Conservation (phyloP, 1,140 invertebrate genomes). For the Drosophila bifasciata region DNA sequence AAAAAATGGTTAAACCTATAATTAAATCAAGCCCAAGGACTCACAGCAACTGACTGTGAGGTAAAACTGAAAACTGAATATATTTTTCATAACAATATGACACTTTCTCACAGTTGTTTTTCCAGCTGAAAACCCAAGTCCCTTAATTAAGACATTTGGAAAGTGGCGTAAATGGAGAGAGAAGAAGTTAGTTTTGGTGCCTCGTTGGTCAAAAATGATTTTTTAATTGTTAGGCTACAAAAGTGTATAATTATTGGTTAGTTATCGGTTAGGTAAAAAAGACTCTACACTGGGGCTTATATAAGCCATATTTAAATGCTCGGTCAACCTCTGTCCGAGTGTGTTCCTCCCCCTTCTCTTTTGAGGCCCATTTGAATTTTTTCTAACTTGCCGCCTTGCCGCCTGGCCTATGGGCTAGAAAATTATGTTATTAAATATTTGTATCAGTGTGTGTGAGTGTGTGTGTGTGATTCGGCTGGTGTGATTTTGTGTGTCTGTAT, state of each 20-base stretch:
- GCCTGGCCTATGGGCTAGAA: constrained; percentile 62
- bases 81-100: constrained; percentile 70
- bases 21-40: constrained; percentile 33
- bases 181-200: constrained; percentile 18
- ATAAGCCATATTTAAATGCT: constrained; percentile 73
- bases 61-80: constrained; percentile 13
- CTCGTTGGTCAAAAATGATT: constrained; percentile 69
- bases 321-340: constrained; percentile 3
- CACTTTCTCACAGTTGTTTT: constrained; percentile 69
- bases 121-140: constrained; percentile 1
- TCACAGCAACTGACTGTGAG: neutral
- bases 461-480: constrained; percentile 16
- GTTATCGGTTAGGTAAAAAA: constrained; percentile 70
- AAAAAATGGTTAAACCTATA: constrained; percentile 13
- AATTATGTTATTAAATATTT: constrained; percentile 74
- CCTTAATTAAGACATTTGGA: constrained; percentile 76
- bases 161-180: constrained; percentile 47
- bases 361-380: constrained; percentile 39
- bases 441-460: constrained; percentile 25
- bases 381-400: constrained; percentile 24
- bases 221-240: constrained; percentile 71
- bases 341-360: constrained; percentile 24
- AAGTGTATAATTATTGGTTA: constrained; percentile 74
- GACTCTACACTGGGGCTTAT: constrained; percentile 52
- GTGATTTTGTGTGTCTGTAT: constrained; percentile 11